A percentile compares a stretch with the other conserved stretches of the same genome.
Conservation (phyloP, 2,113 vertebrate genomes). For the Apodemus speciosus region DNA sequence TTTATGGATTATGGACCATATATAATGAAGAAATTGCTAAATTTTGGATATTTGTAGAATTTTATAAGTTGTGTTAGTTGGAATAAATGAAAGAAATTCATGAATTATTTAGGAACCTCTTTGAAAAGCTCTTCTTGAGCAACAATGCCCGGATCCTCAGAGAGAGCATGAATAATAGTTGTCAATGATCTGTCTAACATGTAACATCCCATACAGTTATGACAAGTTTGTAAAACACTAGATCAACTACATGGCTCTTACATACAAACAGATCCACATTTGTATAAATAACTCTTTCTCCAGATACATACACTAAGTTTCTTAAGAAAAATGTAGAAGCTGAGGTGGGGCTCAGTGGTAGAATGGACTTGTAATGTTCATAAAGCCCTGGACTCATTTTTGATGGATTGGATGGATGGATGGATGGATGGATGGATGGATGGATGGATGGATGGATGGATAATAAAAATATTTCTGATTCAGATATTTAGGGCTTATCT, state of each 20-base stretch:
- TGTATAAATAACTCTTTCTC: not conserved
- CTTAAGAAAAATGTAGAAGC: slow-evolving; percentile 30
- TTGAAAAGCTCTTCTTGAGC: slow-evolving; percentile 32
- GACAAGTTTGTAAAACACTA: not conserved
- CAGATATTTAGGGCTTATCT: not conserved
- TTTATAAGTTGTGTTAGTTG: slow-evolving; percentile 22
- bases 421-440: not conserved
- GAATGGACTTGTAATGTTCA: not conserved
- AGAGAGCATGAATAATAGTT: not conserved
- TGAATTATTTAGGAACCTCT: not conserved
- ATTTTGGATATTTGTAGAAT: slow-evolving; percentile 14
- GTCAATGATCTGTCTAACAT: not conserved
- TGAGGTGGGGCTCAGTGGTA: not conserved
- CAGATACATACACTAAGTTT: not conserved
- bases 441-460: too few species aligned
- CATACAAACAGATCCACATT: not conserved
- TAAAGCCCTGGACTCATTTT: not conserved
- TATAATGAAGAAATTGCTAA: slow-evolving; percentile 15
- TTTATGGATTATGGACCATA: not conserved
- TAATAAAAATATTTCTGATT: not conserved
- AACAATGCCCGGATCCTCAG: not conserved
- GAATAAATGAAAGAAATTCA: slow-evolving; percentile 25
- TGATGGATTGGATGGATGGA: not conserved
- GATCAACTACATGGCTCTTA: not conserved
- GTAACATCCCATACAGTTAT: not conserved